Evolutionary conservation across 2,113 vertebrate genomes (phyloP), one percentile per base, ranked within the genome.

Genomic region (Nerophis ophidion): DNA sequence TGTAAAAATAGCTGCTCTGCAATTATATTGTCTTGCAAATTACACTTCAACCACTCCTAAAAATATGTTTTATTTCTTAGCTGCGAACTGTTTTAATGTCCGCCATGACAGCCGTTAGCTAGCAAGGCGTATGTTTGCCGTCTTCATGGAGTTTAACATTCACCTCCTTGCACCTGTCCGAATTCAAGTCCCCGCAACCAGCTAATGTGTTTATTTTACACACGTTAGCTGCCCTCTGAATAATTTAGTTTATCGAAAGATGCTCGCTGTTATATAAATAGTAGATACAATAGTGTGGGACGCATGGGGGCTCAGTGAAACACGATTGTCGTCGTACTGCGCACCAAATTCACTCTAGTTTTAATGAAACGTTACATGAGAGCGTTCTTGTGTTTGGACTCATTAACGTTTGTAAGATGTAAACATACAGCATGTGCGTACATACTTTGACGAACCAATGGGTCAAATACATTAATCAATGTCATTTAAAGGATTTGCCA

Each of bases 41-140:
- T 15, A 48, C 7, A 9, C 14, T 16, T 14, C 42, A 5, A 3
- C 35, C 6, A 6, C 9, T 0, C 15, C 7, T 26, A 35, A 1
- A 4, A 5, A 11, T 1, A 0, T 5, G 0, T 3, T 6, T n/a
- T 6, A 2, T 1, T 49, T 16, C 6, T 34, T 61, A 67, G 64
- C 70, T 34, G n/a, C 1, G 15, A 0, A 5, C 26, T 26, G 1
- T 50, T 75, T 67, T 68, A 71, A 12, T 53, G 1, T 17, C 8
- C 16, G 65, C 57, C 73, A 71, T 72, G 54, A 70, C 48, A 26
- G 51, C 1, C 10, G 9, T n/a, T 46, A 1, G 16, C 40, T 1
- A 6, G 3, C 1, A 48, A 4, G 7, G n/a, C 11, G 7, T 36
- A n/a, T 48, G 17, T 61, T 48, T 40, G 10, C 53, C 12, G 35